Evolutionary conservation across 2,888 invertebrate species (phyloP).

Genomic region (Ecliptopera silaceata): DNA sequence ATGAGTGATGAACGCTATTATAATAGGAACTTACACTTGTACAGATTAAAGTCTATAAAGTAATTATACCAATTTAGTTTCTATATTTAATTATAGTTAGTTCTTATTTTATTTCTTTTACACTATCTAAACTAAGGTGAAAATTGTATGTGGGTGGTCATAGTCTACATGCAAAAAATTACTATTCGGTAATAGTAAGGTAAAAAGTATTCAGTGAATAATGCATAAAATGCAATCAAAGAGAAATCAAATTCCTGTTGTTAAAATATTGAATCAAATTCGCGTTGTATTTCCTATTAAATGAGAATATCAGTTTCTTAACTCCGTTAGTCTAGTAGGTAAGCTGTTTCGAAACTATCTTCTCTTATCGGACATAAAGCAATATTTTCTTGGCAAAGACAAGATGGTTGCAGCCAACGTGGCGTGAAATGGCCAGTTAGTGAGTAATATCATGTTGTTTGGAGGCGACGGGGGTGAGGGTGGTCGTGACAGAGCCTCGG

Average conservation of each 20-base stretch:
- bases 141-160: too few species aligned
- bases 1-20: constrained; percentile 47
- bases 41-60: constrained; percentile 18
- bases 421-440: constrained; percentile 81
- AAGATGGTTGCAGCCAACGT: constrained; percentile 59
- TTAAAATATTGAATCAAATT: background rate
- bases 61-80: constrained; percentile 6
- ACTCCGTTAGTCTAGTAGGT: constrained; percentile 3
- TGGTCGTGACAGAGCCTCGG: constrained; percentile 68
- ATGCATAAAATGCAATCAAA: too few species aligned
- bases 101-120: too few species aligned
- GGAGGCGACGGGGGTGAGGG: constrained; percentile 68
- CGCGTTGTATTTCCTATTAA: constrained; percentile 17
- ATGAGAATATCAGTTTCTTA: constrained; percentile 21
- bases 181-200: too few species aligned
- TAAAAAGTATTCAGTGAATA: too few species aligned
- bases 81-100: background rate
- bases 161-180: too few species aligned
- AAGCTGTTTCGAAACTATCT: constrained; percentile 23
- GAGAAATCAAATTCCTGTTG: too few species aligned
- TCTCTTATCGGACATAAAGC: constrained; percentile 27
- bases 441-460: constrained; percentile 80
- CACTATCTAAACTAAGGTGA: too few species aligned
- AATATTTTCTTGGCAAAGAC: constrained; percentile 36
- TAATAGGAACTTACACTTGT: constrained; percentile 3